Conservation (phyloP, 2,113 vertebrate species). For the Misgurnus anguillicaudatus region DNA sequence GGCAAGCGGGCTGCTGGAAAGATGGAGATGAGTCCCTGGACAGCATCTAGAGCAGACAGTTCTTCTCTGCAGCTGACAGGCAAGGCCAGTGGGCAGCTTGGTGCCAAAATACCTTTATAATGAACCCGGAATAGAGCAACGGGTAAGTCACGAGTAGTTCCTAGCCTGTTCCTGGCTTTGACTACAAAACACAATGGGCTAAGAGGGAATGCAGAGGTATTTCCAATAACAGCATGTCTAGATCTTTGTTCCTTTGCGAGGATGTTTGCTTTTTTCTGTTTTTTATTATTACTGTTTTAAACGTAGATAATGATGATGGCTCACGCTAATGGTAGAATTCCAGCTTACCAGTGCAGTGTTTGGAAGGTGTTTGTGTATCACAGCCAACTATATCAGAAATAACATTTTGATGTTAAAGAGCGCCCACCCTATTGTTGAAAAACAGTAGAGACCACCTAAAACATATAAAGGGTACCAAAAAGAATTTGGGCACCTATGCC, state of each 20-base stretch:
- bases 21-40: constrained; percentile 23
- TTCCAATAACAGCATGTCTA: not conserved
- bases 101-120: constrained; percentile 40
- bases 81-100: constrained; percentile 36
- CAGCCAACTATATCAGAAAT: no score
- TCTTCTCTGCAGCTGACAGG: constrained; percentile 31
- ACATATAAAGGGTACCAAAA: no score
- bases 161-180: not conserved
- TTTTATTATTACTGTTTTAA: not conserved
- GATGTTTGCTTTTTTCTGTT: not conserved
- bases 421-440: no score
- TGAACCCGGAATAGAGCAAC: constrained; percentile 19
- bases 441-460: no score
- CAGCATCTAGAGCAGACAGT: constrained; percentile 22
- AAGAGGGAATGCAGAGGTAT: not conserved
- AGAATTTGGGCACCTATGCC: no score
- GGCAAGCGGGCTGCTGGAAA: constrained; percentile 17
- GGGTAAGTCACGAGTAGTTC: not conserved
- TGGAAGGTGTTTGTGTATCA: no score
- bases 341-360: no score
- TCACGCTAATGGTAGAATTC: no score
- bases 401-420: no score
- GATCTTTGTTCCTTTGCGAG: not conserved
- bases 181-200: constrained; percentile 1
- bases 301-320: no score